phyloP scores from a whole-genome alignment of 1,140 invertebrate genomes.

The Drosophila novamexicana region DNA sequence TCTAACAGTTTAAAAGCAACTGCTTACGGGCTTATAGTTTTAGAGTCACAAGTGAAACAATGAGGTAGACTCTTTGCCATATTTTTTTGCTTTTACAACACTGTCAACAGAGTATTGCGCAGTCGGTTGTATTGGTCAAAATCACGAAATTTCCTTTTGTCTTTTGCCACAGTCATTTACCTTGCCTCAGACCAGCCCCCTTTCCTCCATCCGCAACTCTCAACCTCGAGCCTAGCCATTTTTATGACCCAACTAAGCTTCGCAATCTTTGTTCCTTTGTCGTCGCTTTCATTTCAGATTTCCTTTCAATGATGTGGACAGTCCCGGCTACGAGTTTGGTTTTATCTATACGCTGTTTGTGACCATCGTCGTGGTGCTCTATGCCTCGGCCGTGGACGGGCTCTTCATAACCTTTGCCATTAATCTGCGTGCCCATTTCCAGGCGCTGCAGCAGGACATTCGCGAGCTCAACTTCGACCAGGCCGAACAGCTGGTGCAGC shows the following conservation, averaged over 20 bases:
- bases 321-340: conserved; percentile 64
- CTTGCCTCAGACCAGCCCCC: neutral
- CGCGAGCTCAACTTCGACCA: conserved; percentile 15
- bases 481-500: conserved; percentile 13
- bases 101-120: too few relatives aligned
- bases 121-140: too few relatives aligned
- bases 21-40: too few relatives aligned
- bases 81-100: too few relatives aligned
- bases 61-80: too few relatives aligned
- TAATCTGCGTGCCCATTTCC: conserved; percentile 73
- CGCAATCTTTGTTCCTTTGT: neutral
- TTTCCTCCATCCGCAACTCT: neutral
- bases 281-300: conserved; percentile 49
- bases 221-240: neutral
- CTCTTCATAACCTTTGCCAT: conserved; percentile 75
- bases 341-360: conserved; percentile 65
- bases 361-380: conserved; percentile 63
- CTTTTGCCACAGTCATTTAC: neutral
- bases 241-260: neutral
- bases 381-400: conserved; percentile 71
- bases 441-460: conserved; percentile 61
- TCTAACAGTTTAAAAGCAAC: too few relatives aligned
- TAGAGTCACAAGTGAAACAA: too few relatives aligned
- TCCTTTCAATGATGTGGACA: conserved; percentile 59
- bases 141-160: neutral